Conservation (phyloP, 2,113 vertebrate genomes). For the Campylorhamphus procurvoides region DNA sequence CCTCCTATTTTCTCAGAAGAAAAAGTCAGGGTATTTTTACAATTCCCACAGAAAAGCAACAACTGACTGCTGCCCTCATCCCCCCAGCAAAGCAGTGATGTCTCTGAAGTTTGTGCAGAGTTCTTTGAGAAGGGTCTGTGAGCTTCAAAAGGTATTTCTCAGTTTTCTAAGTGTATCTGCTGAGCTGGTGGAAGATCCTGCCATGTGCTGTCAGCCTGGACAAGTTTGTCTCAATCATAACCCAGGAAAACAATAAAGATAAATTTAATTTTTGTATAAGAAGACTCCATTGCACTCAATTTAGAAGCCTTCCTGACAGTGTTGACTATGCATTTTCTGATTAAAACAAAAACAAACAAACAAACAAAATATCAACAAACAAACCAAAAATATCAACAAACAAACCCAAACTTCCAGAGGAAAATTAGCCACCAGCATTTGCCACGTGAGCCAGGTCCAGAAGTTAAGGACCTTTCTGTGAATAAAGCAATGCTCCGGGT, state of each 20-base stretch:
- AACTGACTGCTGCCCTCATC: not conserved
- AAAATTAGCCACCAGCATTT: not conserved
- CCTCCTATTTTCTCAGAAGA: not conserved
- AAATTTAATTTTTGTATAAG: accelerated
- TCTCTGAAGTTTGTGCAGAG: not conserved
- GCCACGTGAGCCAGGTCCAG: not conserved
- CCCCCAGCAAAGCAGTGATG: accelerated
- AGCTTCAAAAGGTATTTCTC: not conserved
- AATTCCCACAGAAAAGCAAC: accelerated
- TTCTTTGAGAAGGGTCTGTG: not conserved
- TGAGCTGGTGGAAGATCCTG: too few relatives aligned
- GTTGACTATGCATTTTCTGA: accelerated
- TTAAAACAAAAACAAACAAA: too few relatives aligned
- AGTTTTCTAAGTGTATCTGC: not conserved
- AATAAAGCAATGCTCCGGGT: not conserved
- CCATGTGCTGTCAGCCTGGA: not conserved
- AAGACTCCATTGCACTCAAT: accelerated
- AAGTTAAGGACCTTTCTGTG: not conserved
- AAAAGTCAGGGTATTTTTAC: not conserved
- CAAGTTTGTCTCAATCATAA: too few relatives aligned
- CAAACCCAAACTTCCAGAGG: not conserved
- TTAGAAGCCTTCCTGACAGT: not conserved
- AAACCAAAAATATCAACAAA: too few relatives aligned
- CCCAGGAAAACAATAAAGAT: not conserved
- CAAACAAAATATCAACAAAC: too few relatives aligned